Evolutionary conservation across 2,888 invertebrate species (phyloP).

Genomic region (Tholera decimalis): DNA sequence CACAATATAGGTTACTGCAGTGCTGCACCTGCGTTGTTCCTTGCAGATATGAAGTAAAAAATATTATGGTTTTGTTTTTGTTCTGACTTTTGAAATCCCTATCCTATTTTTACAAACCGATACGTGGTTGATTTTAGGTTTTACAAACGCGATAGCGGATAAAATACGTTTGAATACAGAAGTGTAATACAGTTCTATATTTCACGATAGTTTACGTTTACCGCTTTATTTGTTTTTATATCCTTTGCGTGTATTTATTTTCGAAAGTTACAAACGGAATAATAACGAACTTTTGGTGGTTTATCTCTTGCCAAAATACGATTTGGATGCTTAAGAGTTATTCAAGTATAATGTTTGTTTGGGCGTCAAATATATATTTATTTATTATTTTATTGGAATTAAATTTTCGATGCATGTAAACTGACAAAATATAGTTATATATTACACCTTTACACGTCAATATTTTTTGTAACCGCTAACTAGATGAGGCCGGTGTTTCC

Average conservation of each 20-base stretch:
- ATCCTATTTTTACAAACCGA: constrained; percentile 19
- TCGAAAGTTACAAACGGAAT: constrained; percentile 26
- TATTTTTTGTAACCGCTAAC: too few species aligned
- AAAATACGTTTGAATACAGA: constrained; percentile 9
- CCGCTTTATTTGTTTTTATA: constrained; percentile 16
- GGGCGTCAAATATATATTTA: constrained; percentile 23
- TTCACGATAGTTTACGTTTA: constrained; percentile 9
- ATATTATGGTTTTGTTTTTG: constrained; percentile 51
- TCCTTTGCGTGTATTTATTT: constrained; percentile 20
- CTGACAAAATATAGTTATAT: too few species aligned
- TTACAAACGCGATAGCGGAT: constrained; percentile 8
- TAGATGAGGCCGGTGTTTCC: too few species aligned
- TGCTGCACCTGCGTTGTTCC: constrained; percentile 67
- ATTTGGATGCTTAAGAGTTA: constrained; percentile 34
- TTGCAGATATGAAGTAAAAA: constrained; percentile 65
- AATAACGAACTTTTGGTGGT: constrained; percentile 28
- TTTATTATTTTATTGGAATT: neutral
- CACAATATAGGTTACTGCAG: constrained; percentile 61
- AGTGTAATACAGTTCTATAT: neutral
- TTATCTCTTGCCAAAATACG: constrained; percentile 13
- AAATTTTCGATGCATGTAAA: neutral
- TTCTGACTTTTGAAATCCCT: constrained; percentile 23
- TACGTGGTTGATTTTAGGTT: constrained; percentile 17
- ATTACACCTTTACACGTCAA: too few species aligned
- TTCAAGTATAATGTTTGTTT: constrained; percentile 21